These are phyloP conservation scores for Calameuta filiformis DNA, from an alignment of 2,888 invertebrate genomes.

Conservation along the genomic window DNA sequence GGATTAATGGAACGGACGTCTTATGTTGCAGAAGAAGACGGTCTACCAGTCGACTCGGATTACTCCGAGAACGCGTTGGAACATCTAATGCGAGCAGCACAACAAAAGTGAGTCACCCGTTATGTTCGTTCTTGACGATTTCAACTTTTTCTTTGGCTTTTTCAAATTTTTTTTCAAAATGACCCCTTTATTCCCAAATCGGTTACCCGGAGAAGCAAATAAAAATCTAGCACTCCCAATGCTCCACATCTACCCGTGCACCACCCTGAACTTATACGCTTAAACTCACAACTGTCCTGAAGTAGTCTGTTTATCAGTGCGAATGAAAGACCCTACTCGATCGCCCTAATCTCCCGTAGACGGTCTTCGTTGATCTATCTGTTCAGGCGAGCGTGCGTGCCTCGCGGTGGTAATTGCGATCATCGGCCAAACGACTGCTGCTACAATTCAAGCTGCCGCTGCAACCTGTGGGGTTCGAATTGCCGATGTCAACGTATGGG, in stretches of 20 bases:
- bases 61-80: constrained; percentile 77
- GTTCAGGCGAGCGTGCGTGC: constrained; percentile 86
- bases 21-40: constrained; percentile 48
- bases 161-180: background rate
- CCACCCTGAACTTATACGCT: background rate
- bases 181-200: background rate
- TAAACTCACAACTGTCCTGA: background rate
- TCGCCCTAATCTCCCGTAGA: constrained; percentile 70
- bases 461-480: constrained; percentile 91
- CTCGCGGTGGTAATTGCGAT: constrained; percentile 86
- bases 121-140: background rate
- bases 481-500: constrained; percentile 90
- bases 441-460: constrained; percentile 86
- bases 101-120: constrained; percentile 74
- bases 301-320: background rate
- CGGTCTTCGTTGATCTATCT: constrained; percentile 85
- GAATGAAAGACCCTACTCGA: constrained; percentile 36
- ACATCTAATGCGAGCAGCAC: constrained; percentile 73
- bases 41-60: constrained; percentile 62
- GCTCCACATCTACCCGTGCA: no score
- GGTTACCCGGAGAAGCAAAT: background rate
- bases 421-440: constrained; percentile 88
- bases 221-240: background rate
- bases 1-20: background rate
- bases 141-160: background rate